Base-by-base conservation (phyloP, 1,140 invertebrate genomes). In the Drosophila mauritiana region DNA sequence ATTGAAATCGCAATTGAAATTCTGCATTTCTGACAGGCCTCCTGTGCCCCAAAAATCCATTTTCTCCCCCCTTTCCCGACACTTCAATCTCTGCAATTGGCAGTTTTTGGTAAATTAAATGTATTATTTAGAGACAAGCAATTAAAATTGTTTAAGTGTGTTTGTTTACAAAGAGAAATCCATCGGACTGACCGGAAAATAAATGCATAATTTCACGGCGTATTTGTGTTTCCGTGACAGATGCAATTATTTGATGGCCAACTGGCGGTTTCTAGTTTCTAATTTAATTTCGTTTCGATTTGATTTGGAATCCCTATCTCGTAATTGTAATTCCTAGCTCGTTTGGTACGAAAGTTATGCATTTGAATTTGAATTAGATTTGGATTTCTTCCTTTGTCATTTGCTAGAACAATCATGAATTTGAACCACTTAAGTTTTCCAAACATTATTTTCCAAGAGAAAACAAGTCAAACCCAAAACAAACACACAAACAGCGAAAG, bases 301-400 rank as follows among this genome's bases (percentile, higher is more conserved):
- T 73, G 57, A 36, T 62, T 56, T 45, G 31, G 42, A 42, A 59
- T 56, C 25, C 62, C 64, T 70, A 46, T 22, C 63, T 63, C 59
- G 80, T 84, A 84, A 40, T 53, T 49, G 81, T 86, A 85, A 86
- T 81, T 81, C 61, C 65, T 65, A 77, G 84, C 79, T 89, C 72
- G 84, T 88, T 86, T 85, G 68, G 61, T 80, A 85, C 73, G 61
- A 86, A 86, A 74, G 62, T 85, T 83, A 76, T 86, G 83, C 83
- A 80, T 88, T 88, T 58, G 48, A 67, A 82, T 78, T 83, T 65
- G 68, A 70, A 52, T 79, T 84, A 67, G 73, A 70, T 78, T 73
- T 78, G 45, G 49, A 59, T 73, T 81, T 65, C 27, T 49, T 57
- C 43, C 52, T 27, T 75, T 42, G 36, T 67, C 65, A 72, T 72